A percentile compares a stretch with the other conserved stretches of the same genome.
phyloP scores from a whole-genome alignment of 1,140 invertebrate genomes.

The Eupristina koningsbergeri region DNA sequence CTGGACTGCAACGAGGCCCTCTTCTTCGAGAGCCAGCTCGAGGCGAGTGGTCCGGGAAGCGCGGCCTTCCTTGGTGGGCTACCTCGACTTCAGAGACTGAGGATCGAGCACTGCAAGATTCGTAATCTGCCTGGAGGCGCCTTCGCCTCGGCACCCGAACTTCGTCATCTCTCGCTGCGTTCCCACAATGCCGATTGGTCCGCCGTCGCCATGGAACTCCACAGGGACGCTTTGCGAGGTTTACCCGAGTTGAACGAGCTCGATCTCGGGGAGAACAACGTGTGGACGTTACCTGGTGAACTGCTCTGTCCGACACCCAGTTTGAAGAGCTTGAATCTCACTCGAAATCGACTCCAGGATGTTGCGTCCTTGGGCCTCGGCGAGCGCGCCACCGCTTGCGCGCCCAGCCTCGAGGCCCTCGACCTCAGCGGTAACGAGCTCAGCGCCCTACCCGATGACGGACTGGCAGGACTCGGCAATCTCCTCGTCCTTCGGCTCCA shows the following conservation, averaged over 20 bases:
- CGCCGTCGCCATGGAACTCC: conserved; percentile 83
- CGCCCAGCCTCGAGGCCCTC: conserved; percentile 78
- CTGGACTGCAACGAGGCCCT: conserved; percentile 86
- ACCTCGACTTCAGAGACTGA: conserved; percentile 79
- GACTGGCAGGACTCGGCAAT: conserved; percentile 79
- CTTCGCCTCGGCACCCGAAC: conserved; percentile 78
- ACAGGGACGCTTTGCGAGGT: conserved; percentile 80
- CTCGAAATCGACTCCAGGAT: conserved; percentile 85
- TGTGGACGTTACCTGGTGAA: conserved; percentile 82
- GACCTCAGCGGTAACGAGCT: conserved; percentile 85
- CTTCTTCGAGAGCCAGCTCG: conserved; percentile 83
- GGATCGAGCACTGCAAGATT: conserved; percentile 86
- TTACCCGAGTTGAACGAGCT: conserved; percentile 80
- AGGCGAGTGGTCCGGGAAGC: conserved; percentile 53
- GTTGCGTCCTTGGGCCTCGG: conserved; percentile 82
- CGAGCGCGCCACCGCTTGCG: conserved; percentile 77
- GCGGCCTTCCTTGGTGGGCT: conserved; percentile 78
- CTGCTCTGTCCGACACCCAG: conserved; percentile 83
- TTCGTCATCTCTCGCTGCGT: conserved; percentile 80
- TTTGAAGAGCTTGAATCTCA: conserved; percentile 82
- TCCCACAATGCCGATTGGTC: conserved; percentile 88
- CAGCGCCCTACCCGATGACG: conserved; percentile 78
- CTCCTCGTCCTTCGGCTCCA: conserved; percentile 80
- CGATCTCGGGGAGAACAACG: conserved; percentile 86
- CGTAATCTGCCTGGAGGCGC: conserved; percentile 80